Evolutionary conservation across 1,140 invertebrate species (phyloP).

Genomic region (Anadara kagoshimensis): DNA sequence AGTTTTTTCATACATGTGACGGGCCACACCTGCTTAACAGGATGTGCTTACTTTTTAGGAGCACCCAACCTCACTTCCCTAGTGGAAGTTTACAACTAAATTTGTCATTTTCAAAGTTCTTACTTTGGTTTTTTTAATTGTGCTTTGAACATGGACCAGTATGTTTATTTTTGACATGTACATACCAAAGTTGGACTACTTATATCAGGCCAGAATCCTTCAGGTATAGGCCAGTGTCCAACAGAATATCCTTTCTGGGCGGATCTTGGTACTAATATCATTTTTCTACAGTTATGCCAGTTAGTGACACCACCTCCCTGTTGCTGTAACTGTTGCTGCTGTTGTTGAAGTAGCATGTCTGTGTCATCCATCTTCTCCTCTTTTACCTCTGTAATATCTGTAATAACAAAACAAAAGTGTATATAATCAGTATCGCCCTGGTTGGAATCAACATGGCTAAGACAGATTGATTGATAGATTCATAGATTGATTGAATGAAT

Average conservation of each 20-base stretch:
- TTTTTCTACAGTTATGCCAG: slow-evolving; percentile 88
- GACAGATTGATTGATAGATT: no score
- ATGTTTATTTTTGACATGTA: background rate
- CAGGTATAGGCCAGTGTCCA: slow-evolving; percentile 99
- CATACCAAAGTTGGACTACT: slow-evolving; percentile 81
- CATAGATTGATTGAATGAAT: no score
- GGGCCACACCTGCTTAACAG: no score
- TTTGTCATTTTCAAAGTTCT: no score
- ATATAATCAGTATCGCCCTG: no score
- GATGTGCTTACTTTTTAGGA: no score
- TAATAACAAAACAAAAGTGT: slow-evolving; percentile 9
- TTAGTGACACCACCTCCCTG: slow-evolving; percentile 68
- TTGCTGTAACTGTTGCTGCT: slow-evolving; percentile 34
- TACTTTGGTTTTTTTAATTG: no score
- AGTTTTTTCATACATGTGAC: background rate
- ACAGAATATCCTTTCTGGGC: slow-evolving; percentile 92
- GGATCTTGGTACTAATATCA: slow-evolving; percentile 95
- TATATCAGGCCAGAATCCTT: slow-evolving; percentile 96
- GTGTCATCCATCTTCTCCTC: slow-evolving; percentile 41
- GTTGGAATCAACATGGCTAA: no score
- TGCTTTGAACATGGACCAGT: background rate
- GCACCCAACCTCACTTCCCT: no score
- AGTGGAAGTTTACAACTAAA: no score
- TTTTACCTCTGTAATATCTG: slow-evolving; percentile 66
- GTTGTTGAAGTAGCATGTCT: slow-evolving; percentile 32